Evolutionary conservation across 2,797 vertebrate species (phyloP).

Genomic region (Poecilia wingei): DNA sequence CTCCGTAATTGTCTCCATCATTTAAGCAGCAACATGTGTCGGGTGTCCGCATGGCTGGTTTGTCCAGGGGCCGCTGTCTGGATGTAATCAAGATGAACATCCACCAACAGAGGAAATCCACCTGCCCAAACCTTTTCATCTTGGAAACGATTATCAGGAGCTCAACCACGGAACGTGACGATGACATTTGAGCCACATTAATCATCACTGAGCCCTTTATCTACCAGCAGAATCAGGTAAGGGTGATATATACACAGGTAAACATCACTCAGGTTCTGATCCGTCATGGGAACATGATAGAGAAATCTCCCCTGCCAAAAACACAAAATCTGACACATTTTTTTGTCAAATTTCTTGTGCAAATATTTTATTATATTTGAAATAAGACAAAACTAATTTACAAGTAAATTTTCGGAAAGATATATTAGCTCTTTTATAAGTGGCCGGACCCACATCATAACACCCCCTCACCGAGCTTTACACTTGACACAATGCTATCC

Average conservation of each 20-base stretch:
- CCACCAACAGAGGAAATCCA: slow-evolving; percentile 49
- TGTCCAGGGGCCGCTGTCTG: slow-evolving; percentile 27
- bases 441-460: background rate
- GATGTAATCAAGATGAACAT: slow-evolving; percentile 28
- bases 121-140: slow-evolving; percentile 44
- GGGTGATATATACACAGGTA: slow-evolving; percentile 48
- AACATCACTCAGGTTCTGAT: slow-evolving; percentile 57
- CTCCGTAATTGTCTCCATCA: slow-evolving; percentile 70
- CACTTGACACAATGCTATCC: slow-evolving; percentile 9
- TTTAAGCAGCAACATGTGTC: slow-evolving; percentile 54
- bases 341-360: no score
- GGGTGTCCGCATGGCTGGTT: slow-evolving; percentile 30
- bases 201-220: slow-evolving; percentile 37
- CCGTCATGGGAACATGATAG: slow-evolving; percentile 57
- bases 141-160: slow-evolving; percentile 43
- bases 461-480: background rate
- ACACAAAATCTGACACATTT: no score
- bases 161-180: slow-evolving; percentile 34
- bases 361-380: no score
- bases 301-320: no score
- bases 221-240: slow-evolving; percentile 43
- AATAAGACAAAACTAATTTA: no score
- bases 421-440: background rate
- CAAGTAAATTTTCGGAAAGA: no score
- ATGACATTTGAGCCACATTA: slow-evolving; percentile 42